Conservation (phyloP, 2,888 invertebrate genomes). For the Dinocampus coccinellae region DNA sequence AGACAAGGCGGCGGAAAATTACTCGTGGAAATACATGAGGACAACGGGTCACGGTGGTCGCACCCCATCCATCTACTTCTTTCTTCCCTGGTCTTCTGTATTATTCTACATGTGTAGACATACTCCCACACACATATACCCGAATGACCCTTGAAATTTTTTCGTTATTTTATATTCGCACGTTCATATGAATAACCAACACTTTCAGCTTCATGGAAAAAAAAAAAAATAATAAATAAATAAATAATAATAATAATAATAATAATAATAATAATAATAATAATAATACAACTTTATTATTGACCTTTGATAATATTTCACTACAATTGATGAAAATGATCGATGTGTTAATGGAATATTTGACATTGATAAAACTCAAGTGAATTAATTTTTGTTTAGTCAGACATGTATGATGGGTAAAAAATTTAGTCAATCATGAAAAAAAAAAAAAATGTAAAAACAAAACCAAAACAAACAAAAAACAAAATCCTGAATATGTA, state of each 20-base stretch:
- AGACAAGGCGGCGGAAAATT: slow-evolving; percentile 59
- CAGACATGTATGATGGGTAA: too few species aligned
- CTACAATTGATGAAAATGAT: too few species aligned
- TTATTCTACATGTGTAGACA: not conserved
- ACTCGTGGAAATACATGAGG: slow-evolving; percentile 55
- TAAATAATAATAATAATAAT: too few species aligned
- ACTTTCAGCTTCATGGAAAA: too few species aligned
- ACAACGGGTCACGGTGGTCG: slow-evolving; percentile 27
- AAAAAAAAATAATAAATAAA: too few species aligned
- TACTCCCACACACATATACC: not conserved
- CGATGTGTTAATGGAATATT: too few species aligned
- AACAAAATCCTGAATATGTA: not conserved
- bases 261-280: too few species aligned
- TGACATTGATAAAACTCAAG: too few species aligned
- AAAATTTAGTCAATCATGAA: too few species aligned
- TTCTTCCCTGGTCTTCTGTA: not conserved
- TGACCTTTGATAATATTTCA: not conserved
- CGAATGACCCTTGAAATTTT: not conserved
- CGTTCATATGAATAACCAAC: not conserved
- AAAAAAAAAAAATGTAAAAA: too few species aligned
- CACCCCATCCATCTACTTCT: slow-evolving; percentile 25
- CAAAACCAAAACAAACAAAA: too few species aligned
- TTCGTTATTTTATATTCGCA: not conserved
- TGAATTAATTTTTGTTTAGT: too few species aligned
- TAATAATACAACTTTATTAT: not conserved